Conservation (phyloP, 2,888 invertebrate genomes). For the Agonopterix arenella region DNA sequence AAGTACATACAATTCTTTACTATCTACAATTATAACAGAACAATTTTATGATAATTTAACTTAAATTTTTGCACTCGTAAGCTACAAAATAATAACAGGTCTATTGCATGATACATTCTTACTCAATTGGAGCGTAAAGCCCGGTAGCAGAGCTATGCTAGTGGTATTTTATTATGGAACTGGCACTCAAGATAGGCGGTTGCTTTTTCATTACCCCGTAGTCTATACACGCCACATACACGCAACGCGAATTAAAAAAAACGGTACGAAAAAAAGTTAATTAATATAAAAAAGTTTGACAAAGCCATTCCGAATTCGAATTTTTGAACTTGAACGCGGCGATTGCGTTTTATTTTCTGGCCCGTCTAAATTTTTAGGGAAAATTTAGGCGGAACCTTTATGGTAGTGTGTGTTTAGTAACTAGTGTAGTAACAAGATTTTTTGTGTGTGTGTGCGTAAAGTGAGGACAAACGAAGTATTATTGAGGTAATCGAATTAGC, state of each 20-base stretch:
- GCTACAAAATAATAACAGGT: constrained; percentile 13
- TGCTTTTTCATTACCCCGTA: constrained; percentile 34
- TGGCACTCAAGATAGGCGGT: constrained; percentile 55
- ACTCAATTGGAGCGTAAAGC: constrained; percentile 65
- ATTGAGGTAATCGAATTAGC: constrained; percentile 65
- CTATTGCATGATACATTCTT: constrained; percentile 62
- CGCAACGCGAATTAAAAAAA: constrained; percentile 15
- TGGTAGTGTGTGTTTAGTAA: neutral
- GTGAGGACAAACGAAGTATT: constrained; percentile 38
- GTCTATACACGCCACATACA: constrained; percentile 20
- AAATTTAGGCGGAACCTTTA: neutral
- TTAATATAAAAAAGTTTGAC: neutral
- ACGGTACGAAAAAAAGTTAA: constrained; percentile 18
- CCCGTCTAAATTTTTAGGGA: no score
- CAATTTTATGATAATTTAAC: no score
- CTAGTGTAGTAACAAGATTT: neutral
- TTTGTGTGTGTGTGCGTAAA: constrained; percentile 27
- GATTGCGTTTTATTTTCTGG: no score
- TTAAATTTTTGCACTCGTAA: neutral
- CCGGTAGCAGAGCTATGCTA: constrained; percentile 40
- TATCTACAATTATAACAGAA: no score
- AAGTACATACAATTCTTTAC: no score
- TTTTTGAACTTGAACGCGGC: neutral
- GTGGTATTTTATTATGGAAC: constrained; percentile 34
- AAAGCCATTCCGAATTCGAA: neutral